Base-by-base conservation (phyloP, 2,888 invertebrate species). In the Oscheius sp. region DNA sequence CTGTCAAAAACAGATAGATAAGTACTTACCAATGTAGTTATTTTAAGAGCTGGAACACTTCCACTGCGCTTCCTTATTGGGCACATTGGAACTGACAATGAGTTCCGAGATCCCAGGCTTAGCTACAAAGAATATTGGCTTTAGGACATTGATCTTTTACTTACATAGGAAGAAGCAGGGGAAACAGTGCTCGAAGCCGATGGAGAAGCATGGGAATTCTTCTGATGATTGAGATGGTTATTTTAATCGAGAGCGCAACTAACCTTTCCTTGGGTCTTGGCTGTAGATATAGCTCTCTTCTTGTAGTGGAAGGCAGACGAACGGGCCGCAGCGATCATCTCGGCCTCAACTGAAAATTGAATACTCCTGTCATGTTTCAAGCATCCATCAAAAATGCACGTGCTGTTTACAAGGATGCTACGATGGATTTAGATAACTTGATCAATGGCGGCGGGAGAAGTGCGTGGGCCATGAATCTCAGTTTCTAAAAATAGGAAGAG, bases 271-370 rank as follows among this genome's bases (percentile, higher is more conserved):
- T n/a, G 34, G 5, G 15, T 29, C 42, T 27, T 57, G n/a, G 46
- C 45, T 25, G 39, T 34, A 25, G 29, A 39, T 3, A 48, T 27
- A 12, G 55, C 25, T 33, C 72, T 42, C 52, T 76, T 76, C 70
- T 78, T 78, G 45, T 76, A 76, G 45, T 52, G 69, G 57, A 78
- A 75, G 17, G 61, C 61, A n/a, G 61, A 61, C 4, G 61, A 42
- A 64, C 78, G 63, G 31, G 76, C 76, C n/a, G 78, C 78, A 6
- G 73, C 72, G 72, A 78, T 76, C 78, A 78, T 78, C 58, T 76
- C 71, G 68, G 58, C 74, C 55, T 76, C 71, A 66, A 63, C 74
- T 74, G 68, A 34, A 74, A 34, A 55, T 34, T 55, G 55, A 33
- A 55, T 55, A 23, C 34, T 55, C n/a, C 12, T 25, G 48, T 23